Base-by-base conservation (phyloP, 1,140 invertebrate genomes). In the Apis dorsata region DNA sequence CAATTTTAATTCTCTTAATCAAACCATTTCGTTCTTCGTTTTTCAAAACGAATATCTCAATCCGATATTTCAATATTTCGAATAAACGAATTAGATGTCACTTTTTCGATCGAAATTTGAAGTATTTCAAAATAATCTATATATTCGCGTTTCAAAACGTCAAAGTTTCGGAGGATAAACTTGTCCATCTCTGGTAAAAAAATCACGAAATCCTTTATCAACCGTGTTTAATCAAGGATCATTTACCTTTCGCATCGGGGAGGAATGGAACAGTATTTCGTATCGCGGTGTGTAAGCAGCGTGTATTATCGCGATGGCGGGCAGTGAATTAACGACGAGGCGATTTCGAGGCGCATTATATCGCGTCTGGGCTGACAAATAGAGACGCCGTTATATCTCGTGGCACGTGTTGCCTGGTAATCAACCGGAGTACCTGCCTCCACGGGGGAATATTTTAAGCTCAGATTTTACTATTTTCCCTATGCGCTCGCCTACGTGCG, bases 371-470 rank as follows among this genome's bases (percentile, higher is more conserved):
- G 81, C 82, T 87, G 86, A 84, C 86, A 88, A 88, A 88, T 88
- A 86, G 83, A 88, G 86, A 83, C 79, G 72, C 57, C 72, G 77
- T 85, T 85, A 68, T 87, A 88, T 88, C 79, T 85, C 76, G 80
- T 71, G 76, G 80, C 87, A 88, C 73, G 84, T 88, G 86, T 78
- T 88, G 85, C 79, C 85, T 85, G 85, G 90, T 88, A 92, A 91
- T 92, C 90, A 92, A 89, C 82, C 90, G 87, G 86, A 92, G 91
- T 92, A 92, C 91, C 88, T 90, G 86, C 74, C 60, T 63, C n/a
- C 70, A 63, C 24, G 62, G 12, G 85, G 77, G 84, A 90, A 90
- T 91, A 90, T 91, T 91, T 91, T 86, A 90, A 87, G 86, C 83
- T 90, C 90, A 86, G 86, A 90, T 91, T 91, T 88, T 88, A 91